These are phyloP conservation scores for Hystrix brachyura DNA, from an alignment of 2,113 vertebrate genomes.

Conservation along the genomic window DNA sequence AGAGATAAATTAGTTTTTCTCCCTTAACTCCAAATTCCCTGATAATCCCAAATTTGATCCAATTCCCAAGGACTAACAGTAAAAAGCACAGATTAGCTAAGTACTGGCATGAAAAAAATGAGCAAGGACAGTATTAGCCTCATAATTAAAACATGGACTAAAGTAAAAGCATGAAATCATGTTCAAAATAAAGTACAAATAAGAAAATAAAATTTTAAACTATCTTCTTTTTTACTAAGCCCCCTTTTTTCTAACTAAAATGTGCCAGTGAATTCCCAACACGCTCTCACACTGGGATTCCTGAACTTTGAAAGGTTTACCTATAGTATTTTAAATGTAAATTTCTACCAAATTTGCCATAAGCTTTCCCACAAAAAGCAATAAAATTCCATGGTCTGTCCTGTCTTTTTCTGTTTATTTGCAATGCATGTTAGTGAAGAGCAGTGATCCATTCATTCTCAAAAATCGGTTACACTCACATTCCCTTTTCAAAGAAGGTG, in stretches of 20 bases:
- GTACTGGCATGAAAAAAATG: neutral
- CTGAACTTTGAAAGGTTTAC: constrained; percentile 24
- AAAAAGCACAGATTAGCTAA: constrained; percentile 11
- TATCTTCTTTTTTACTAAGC: neutral
- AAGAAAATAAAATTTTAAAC: constrained; percentile 58
- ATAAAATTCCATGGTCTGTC: neutral
- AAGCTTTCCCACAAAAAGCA: constrained; percentile 20
- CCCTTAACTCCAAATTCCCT: constrained; percentile 31
- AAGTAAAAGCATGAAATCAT: constrained; percentile 65
- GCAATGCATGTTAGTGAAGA: constrained; percentile 22
- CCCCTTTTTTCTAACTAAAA: neutral
- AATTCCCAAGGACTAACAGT: constrained; percentile 12
- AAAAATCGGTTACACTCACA: neutral
- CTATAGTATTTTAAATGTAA: constrained; percentile 3
- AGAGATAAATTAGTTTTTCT: neutral
- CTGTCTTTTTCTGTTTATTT: constrained; percentile 38
- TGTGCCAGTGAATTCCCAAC: constrained; percentile 35
- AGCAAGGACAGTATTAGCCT: constrained; percentile 25
- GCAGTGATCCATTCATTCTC: neutral
- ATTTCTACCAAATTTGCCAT: neutral
- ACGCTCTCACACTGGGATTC: constrained; percentile 14
- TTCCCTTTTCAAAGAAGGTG: neutral
- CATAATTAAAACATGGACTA: constrained; percentile 41
- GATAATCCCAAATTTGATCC: neutral
- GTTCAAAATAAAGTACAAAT: constrained; percentile 62